Evolutionary conservation across 2,888 invertebrate species (phyloP).

Genomic region (Caenorhabditis angaria): DNA sequence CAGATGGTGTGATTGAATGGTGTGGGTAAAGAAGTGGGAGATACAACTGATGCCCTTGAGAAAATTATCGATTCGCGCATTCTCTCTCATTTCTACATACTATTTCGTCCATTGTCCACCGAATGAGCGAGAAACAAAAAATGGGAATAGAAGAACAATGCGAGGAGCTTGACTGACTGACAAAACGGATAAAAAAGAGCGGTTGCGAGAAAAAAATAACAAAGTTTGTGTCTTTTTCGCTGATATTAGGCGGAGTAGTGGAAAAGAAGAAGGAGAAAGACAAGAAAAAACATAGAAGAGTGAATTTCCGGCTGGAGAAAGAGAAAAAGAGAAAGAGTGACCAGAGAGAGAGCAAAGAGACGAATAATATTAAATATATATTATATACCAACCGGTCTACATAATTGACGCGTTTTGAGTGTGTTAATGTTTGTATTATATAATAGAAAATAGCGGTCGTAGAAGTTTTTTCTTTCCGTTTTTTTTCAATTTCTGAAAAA

Average conservation of each 20-base stretch:
- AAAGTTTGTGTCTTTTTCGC: not conserved
- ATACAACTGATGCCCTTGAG: conserved; percentile 43
- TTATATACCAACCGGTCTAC: conserved; percentile 4
- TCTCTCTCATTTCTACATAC: conserved; percentile 18
- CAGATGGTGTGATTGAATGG: conserved; percentile 4
- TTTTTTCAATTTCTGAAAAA: conserved; percentile 20
- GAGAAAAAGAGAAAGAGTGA: conserved; percentile 26
- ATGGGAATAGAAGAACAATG: not conserved
- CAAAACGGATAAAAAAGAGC: conserved; percentile 4
- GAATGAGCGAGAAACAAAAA: too few species aligned
- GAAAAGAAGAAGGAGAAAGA: conserved; percentile 4
- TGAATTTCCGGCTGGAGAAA: conserved; percentile 11
- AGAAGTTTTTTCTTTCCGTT: not conserved
- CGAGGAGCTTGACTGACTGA: not conserved
- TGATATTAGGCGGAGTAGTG: conserved; percentile 17
- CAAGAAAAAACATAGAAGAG: conserved; percentile 14
- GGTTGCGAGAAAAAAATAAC: conserved; percentile 1
- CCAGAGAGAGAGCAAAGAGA: conserved; percentile 32
- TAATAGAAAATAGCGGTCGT: not conserved
- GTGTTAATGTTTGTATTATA: not conserved
- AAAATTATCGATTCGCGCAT: conserved; percentile 37
- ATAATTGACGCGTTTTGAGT: conserved; percentile 1
- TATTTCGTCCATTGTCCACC: conserved; percentile 16
- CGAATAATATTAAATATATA: conserved; percentile 18
- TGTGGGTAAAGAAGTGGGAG: conserved; percentile 5